phyloP scores from a whole-genome alignment of 2,113 vertebrate genomes.

The Scytalopus superciliaris region DNA sequence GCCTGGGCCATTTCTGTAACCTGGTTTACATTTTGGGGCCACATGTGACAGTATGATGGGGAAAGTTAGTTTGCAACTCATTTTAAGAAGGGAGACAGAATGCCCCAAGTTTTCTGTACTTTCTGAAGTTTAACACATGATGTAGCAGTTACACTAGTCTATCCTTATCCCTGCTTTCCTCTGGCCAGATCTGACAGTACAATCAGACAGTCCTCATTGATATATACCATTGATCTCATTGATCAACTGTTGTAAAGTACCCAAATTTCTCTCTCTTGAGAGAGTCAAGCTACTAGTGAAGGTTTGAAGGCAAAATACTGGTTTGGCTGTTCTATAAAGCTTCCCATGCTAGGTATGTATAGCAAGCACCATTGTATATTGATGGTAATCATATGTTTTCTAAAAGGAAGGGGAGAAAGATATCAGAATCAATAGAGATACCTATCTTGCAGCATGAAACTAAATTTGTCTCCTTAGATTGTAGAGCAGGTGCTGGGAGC shows the following conservation, averaged over 20 bases:
- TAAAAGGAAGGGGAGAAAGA: background rate
- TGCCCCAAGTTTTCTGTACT: background rate
- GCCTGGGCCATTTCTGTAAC: background rate
- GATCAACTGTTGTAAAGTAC: background rate
- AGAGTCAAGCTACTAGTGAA: background rate
- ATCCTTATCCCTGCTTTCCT: background rate
- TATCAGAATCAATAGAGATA: background rate
- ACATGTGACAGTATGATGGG: background rate
- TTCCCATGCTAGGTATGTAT: background rate
- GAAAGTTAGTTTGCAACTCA: background rate
- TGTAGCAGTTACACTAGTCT: background rate
- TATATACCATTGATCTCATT: background rate
- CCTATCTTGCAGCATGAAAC: background rate
- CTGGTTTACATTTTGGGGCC: background rate
- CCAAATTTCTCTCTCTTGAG: background rate
- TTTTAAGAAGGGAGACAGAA: background rate
- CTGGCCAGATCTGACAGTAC: background rate
- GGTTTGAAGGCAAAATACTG: background rate
- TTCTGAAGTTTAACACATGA: background rate
- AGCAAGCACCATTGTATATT: background rate
- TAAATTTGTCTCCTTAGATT: background rate
- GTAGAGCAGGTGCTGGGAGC: background rate
- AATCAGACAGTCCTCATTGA: background rate
- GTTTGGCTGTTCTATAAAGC: background rate
- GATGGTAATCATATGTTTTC: background rate